Base-by-base conservation (phyloP, 1,140 invertebrate genomes). In the Manduca sexta region DNA sequence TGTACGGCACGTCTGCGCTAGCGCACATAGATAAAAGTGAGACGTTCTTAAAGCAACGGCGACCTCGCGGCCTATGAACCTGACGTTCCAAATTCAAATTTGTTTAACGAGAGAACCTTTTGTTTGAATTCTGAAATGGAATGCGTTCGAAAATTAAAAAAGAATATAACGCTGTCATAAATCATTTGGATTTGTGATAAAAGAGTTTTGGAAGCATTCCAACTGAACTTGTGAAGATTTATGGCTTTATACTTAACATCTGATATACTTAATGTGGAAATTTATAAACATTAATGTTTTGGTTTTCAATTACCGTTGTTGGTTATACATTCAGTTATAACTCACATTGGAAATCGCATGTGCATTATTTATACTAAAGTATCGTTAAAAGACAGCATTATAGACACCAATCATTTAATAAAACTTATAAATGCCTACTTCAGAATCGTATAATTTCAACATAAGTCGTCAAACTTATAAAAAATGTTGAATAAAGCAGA, bases 31-130 rank as follows among this genome's bases (percentile, higher is more conserved):
- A 77, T 64, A 74, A 69, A 66, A 69, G 54, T 48, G 57, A 64
- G 63, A 70, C 63, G 70, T 77, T 74, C 69, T 74, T 64, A 70
- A 72, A 69, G 64, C 62, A 62, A 65, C 33, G 42, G 56, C 62
- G 68, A 69, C 66, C 65, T 64, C 62, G 58, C 50, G 45, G 42
- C 34, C 49, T 65, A 64, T 73, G 68, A 71, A 69, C 66, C 53
- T 67, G 63, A 59, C 61, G 69, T 74, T 74, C 59, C 48, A 73
- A 62, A 59, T 70, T 65, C 58, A 64, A 74, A 71, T 68, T 34
- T 56, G 57, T 70, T 59, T 64, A 57, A 52, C 47, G 47, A 68
- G 60, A 65, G 66, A 67, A 51, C 52, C 49, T 56, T 65, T 65
- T 67, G 63, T 73, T 65, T 60, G 57, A 41, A 48, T 47, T 53